Percentiles rank a stretch among this genome's conserved stretches.
These are phyloP conservation scores for Musca domestica DNA, from an alignment of 1,140 invertebrate species.

Conservation along the genomic window DNA sequence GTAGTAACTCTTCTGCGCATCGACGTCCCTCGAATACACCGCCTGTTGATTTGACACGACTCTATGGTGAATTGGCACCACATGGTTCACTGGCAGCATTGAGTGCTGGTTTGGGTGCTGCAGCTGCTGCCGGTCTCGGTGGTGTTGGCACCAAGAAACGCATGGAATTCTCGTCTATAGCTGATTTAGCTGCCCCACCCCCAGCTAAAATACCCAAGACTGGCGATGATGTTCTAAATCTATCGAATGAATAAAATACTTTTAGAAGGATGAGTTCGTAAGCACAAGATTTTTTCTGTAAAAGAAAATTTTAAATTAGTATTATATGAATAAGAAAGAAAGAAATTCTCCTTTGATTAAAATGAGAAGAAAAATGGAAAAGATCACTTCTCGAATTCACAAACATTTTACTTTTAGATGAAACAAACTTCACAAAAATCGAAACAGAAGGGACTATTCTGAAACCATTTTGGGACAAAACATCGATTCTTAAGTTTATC, in stretches of 20 bases:
- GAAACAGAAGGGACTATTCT: too few species aligned
- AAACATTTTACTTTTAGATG: too few species aligned
- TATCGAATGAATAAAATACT: conserved; percentile 9
- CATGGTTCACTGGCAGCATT: conserved; percentile 28
- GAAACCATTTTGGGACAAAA: too few species aligned
- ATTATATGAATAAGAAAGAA: too few species aligned
- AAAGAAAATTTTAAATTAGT: too few species aligned
- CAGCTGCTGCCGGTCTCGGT: conserved; percentile 29
- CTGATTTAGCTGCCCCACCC: conserved; percentile 50
- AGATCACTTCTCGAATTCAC: too few species aligned
- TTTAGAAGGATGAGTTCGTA: too few species aligned
- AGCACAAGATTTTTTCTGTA: too few species aligned
- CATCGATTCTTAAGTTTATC: too few species aligned
- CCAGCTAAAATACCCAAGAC: conserved; percentile 58
- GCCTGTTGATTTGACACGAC: conserved; percentile 43
- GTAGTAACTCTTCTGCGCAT: conserved; percentile 43
- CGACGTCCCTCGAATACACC: conserved; percentile 40
- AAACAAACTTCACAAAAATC: too few species aligned
- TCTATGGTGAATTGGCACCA: conserved; percentile 45
- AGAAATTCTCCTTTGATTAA: too few species aligned
- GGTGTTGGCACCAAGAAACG: conserved; percentile 44
- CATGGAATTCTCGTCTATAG: conserved; percentile 52
- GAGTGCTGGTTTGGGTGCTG: conserved; percentile 22
- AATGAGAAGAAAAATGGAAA: too few species aligned
- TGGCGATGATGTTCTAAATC: conserved; percentile 59